These are phyloP conservation scores for Heliconius ismenius DNA, from an alignment of 2,888 invertebrate species.

Conservation along the genomic window DNA sequence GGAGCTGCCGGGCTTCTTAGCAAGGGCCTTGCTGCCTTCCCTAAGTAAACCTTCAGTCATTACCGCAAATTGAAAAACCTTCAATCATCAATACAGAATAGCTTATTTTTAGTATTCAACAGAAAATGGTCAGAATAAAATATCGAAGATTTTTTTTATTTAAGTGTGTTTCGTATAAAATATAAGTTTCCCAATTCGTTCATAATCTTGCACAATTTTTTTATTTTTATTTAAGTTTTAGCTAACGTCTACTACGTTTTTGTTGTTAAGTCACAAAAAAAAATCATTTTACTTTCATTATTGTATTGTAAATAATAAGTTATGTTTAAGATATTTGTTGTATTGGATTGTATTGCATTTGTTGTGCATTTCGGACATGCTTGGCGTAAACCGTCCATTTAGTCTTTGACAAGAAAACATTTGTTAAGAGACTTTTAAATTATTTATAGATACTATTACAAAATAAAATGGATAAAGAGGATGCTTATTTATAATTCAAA, in stretches of 20 bases:
- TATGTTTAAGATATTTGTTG: slow-evolving; percentile 49
- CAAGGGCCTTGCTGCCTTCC: slow-evolving; percentile 75
- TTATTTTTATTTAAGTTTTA: slow-evolving; percentile 14
- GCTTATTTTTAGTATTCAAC: not conserved
- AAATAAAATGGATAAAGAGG: not conserved
- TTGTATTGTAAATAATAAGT: slow-evolving; percentile 50
- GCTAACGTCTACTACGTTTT: not conserved
- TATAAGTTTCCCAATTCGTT: slow-evolving; percentile 32
- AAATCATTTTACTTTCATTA: slow-evolving; percentile 43
- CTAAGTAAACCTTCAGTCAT: slow-evolving; percentile 57
- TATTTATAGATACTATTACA: not conserved
- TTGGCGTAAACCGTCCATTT: slow-evolving; percentile 67
- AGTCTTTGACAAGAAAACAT: slow-evolving; percentile 42
- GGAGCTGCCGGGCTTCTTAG: slow-evolving; percentile 75
- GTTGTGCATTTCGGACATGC: slow-evolving; percentile 59
- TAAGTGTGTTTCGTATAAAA: not conserved
- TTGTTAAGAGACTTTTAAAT: not conserved
- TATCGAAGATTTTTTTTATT: not conserved
- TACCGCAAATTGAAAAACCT: slow-evolving; percentile 48
- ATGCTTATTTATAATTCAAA: not conserved
- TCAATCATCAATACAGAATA: slow-evolving; percentile 41
- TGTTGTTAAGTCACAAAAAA: slow-evolving; percentile 45
- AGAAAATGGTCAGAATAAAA: not conserved
- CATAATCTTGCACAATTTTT: slow-evolving; percentile 28
- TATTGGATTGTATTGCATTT: slow-evolving; percentile 57